These are phyloP conservation scores for Drosophila lacertosa DNA, from an alignment of 1,140 invertebrate genomes.

Conservation along the genomic window DNA sequence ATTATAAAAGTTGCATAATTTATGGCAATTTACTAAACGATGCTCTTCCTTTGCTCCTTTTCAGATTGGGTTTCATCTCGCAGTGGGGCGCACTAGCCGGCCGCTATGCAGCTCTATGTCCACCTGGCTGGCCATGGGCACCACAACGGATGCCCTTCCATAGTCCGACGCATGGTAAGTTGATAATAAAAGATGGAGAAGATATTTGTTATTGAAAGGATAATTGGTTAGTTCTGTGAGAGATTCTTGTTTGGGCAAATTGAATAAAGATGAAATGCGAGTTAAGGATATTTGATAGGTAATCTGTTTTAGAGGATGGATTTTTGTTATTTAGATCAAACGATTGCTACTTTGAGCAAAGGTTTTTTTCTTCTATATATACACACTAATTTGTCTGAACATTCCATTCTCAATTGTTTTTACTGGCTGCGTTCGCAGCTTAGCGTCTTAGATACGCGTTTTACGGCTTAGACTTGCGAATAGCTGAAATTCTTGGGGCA, in stretches of 20 bases:
- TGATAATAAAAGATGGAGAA: constrained; percentile 14
- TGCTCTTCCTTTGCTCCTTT: constrained; percentile 16
- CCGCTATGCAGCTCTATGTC: constrained; percentile 87
- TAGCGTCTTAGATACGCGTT: constrained; percentile 18
- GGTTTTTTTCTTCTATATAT: too few relatives aligned
- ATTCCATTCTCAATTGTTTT: not conserved
- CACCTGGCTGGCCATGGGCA: constrained; percentile 86
- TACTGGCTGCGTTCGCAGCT: constrained; percentile 8
- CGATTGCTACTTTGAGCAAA: too few relatives aligned
- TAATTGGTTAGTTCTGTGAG: too few relatives aligned
- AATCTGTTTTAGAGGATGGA: too few relatives aligned
- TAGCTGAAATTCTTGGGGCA: not conserved
- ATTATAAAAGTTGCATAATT: constrained; percentile 60
- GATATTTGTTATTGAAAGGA: too few relatives aligned
- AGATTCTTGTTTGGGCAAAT: too few relatives aligned
- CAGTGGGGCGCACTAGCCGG: constrained; percentile 90
- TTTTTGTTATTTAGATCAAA: too few relatives aligned
- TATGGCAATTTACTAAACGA: constrained; percentile 55
- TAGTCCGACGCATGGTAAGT: constrained; percentile 84
- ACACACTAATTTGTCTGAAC: not conserved
- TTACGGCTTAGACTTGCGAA: not conserved
- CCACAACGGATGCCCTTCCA: constrained; percentile 84
- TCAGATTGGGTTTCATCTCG: constrained; percentile 92
- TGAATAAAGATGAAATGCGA: not conserved
- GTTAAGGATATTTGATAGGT: too few relatives aligned